phyloP scores from a whole-genome alignment of 2,888 invertebrate species.

The Drosophila rellima region DNA sequence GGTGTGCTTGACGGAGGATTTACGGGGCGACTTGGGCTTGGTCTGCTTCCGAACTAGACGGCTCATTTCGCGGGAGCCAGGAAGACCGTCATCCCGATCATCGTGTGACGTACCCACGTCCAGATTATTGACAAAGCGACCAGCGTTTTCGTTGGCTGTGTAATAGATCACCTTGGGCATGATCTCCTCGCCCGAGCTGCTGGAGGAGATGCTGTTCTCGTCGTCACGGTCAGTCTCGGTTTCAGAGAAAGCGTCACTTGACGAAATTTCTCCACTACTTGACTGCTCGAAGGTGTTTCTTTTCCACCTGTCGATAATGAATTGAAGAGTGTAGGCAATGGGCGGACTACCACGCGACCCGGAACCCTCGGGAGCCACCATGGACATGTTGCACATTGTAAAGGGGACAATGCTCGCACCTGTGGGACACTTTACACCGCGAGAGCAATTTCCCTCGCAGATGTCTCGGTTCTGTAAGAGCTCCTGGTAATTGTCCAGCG shows the following conservation, averaged over 20 bases:
- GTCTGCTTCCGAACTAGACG: conserved; percentile 4
- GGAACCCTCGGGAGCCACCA: neutral
- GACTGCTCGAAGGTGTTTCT: neutral
- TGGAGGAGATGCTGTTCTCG: conserved; percentile 1
- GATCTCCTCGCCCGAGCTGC: conserved; percentile 50
- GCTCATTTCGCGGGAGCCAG: conserved; percentile 8
- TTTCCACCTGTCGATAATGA: conserved; percentile 73
- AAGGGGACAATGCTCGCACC: conserved; percentile 86
- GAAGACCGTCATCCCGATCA: neutral
- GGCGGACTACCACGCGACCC: neutral
- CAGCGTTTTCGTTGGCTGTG: conserved; percentile 34
- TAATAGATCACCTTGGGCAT: conserved; percentile 74
- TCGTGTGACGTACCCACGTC: conserved; percentile 32
- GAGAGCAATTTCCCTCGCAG: conserved; percentile 94
- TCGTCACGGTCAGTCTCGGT: neutral
- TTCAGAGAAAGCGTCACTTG: neutral
- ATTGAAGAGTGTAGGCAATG: conserved; percentile 54
- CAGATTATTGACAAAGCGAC: conserved; percentile 62
- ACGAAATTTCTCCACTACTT: neutral
- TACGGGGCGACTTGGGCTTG: neutral
- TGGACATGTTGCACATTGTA: conserved; percentile 16
- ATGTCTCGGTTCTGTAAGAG: conserved; percentile 92
- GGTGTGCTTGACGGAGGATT: conserved; percentile 3
- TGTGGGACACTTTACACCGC: conserved; percentile 94
- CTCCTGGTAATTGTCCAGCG: conserved; percentile 94